Conservation (phyloP, 92 coral and sea anemone species). For the Paramuricea clavata region DNA sequence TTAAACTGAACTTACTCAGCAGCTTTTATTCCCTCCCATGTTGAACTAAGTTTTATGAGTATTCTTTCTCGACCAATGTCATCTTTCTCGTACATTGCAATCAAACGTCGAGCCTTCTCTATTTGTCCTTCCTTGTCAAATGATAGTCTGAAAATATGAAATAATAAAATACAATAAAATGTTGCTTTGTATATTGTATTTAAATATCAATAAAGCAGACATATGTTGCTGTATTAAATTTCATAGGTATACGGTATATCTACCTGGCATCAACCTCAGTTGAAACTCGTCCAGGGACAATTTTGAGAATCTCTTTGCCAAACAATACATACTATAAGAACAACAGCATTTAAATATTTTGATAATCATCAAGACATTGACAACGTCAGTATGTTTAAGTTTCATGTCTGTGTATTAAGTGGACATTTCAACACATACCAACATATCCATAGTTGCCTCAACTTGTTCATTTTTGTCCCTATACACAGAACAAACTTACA, state of each 20-base stretch:
- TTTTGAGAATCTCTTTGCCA: conserved; percentile 91
- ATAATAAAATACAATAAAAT: no score
- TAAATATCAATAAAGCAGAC: no score
- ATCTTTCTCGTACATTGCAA: conserved; percentile 78
- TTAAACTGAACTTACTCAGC: conserved; percentile 80
- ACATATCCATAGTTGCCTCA: conserved; percentile 91
- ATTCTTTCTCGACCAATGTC: conserved; percentile 92
- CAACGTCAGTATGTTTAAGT: no score
- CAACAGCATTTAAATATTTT: background rate
- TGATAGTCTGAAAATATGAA: conserved; percentile 85
- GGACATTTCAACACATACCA: conserved; percentile 62
- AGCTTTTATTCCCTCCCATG: conserved; percentile 98
- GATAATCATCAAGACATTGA: no score
- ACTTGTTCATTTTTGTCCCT: conserved; percentile 89
- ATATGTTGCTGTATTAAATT: no score
- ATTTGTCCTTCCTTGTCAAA: conserved; percentile 91
- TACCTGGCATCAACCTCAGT: conserved; percentile 99
- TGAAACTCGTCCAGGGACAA: conserved; percentile 95
- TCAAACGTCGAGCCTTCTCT: conserved; percentile 86
- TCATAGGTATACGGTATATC: no score
- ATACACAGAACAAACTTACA: background rate
- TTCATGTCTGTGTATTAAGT: no score
- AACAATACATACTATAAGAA: conserved; percentile 84
- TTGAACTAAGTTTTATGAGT: conserved; percentile 95
- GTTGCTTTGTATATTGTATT: no score